Base-by-base conservation (phyloP, 2,797 vertebrate species). In the Tympanoctomys barrerae region DNA sequence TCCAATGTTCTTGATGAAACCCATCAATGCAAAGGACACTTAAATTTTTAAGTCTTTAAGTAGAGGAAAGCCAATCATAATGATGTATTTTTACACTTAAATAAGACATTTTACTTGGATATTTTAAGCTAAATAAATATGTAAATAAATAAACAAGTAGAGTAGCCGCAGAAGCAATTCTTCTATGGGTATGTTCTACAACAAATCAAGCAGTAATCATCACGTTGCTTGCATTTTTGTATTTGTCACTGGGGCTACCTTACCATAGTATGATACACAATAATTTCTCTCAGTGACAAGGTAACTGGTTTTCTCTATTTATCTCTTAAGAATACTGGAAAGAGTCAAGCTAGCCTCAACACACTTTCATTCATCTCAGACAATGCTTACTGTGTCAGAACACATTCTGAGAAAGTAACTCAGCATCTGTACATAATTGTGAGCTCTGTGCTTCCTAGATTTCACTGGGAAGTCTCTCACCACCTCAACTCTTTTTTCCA, bases 1-100 rank as follows among this genome's bases (percentile, higher is more conserved):
- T 61, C 59, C 59, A 86, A 70, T 31, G 42, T 82, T 94, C 57
- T 78, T 77, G n/a, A 90, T 93, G 33, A 13, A 54, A 33, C 21
- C 46, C 0, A 12, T 36, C 61, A 68, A 82, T 89, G 8, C 2
- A 33, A 2, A 8, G 22, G 2, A 9, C 82, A 91, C 54, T 75
- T 92, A 28, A 78, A 89, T 54, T 87, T 8, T 90, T 24, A 94
- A 89, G 93, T 86, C 22, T 96, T 97, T 79, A 95, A 97, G 95
- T 52, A 95, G 57, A 71, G 70, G 68, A 96, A 97, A 96, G 33
- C 11, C 85, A 64, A 90, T 95, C 71, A 91, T 90, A 95, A 91
- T 95, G 87, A 91, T 86, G 13, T 4, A 89, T 66, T 89, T 94
- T 95, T 95, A 46, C 82, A 97, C 93, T 96, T 84, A 90, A 42